phyloP scores from a whole-genome alignment of 2,888 invertebrate species.

The Bugulina stolonifera region DNA sequence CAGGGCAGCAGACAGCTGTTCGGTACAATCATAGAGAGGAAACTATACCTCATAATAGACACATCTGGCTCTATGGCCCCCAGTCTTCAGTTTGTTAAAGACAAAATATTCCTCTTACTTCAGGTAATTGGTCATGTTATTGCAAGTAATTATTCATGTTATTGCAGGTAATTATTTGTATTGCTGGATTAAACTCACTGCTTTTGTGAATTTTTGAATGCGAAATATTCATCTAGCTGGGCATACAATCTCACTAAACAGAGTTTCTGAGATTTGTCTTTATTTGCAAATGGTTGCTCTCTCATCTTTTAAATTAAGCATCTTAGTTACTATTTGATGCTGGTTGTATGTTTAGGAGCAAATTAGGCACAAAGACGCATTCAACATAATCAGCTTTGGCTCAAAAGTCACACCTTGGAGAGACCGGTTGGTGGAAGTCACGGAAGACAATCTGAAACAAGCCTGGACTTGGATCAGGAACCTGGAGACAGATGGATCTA shows the following conservation, averaged over 20 bases:
- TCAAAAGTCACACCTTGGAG: conserved; percentile 45
- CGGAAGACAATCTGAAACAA: conserved; percentile 44
- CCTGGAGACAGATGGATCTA: conserved; percentile 49
- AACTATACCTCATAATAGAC: conserved; percentile 51
- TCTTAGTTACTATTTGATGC: neutral
- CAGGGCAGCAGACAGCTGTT: conserved; percentile 52
- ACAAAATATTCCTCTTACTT: conserved; percentile 50
- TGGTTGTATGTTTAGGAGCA: conserved; percentile 43
- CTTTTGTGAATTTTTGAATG: too few relatives aligned
- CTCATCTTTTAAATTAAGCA: neutral
- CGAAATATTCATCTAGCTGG: too few relatives aligned
- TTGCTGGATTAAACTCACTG: too few relatives aligned
- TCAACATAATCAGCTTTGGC: conserved; percentile 51
- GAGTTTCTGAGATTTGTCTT: too few relatives aligned
- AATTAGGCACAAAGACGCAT: conserved; percentile 50
- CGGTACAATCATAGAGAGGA: conserved; percentile 52
- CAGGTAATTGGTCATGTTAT: too few relatives aligned
- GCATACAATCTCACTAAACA: too few relatives aligned
- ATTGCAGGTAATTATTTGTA: too few relatives aligned
- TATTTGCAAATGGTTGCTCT: neutral
- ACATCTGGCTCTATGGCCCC: conserved; percentile 51
- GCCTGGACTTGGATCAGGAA: conserved; percentile 45
- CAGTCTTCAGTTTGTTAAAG: conserved; percentile 51
- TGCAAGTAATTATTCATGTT: too few relatives aligned
- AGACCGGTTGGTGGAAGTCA: conserved; percentile 49